Base-by-base conservation (phyloP, 2,888 invertebrate species). In the Dasypogon diadema region DNA sequence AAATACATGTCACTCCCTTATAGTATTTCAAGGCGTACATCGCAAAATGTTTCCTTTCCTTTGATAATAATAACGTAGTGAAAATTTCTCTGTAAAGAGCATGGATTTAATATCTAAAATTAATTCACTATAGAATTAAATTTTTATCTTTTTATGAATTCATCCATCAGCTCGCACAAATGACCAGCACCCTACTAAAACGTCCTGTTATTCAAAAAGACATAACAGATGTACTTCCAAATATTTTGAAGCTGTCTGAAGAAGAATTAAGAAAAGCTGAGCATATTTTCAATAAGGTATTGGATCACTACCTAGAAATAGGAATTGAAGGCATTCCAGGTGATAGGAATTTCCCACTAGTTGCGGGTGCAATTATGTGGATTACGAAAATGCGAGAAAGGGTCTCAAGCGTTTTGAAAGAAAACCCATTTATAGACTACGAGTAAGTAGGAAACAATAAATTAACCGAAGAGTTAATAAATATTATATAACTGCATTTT, bases 331-430 rank as follows among this genome's bases (percentile, higher is more conserved):
- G 78, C 0, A 37, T 84, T 21, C 81, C 83, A 0, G 48, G 79
- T 26, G 82, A 84, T 46, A 79, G 79, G 26, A 92, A 84, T 92
- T 95, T 55, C 91, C 92, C 75, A 88, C 81, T 83, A 16, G 79
- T 94, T 1, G 90, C 93, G 18, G 94, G 95, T 0, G 87, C 90
- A 75, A 84, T 96, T 51, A 90, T 92, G 85, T 94, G 93, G 91
- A 84, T 95, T 2, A 85, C 46, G 48, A 56, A 56, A 26, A 10
- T 51, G 77, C 76, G 22, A 78, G 80, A 5, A 80, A 82, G 80
- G 81, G 54, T 54, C 18, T 70, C 70, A 54, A 54, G 26, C 10
- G 30, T 70, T 21, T 34, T 70, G 30, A 34, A 70, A 34, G 70
- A 51, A 54, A 70, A 70, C 30, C 30, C 54, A 51, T 70, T 54